Percentiles rank a stretch among this genome's conserved stretches.
phyloP scores from a whole-genome alignment of 1,140 invertebrate genomes.

The Drosophila aff. region DNA sequence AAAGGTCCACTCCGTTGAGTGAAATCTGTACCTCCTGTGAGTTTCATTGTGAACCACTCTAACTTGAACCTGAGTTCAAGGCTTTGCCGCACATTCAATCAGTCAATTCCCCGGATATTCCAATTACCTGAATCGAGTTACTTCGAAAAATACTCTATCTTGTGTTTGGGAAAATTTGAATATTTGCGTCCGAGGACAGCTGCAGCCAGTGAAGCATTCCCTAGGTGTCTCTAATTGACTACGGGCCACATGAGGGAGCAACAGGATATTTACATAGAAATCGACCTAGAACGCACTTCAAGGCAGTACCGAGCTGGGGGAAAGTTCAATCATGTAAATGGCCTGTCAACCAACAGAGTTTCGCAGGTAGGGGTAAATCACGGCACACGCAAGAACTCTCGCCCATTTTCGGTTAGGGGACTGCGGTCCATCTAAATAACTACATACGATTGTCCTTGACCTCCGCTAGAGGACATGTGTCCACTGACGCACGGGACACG shows the following conservation, averaged over 20 bases:
- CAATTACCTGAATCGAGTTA: constrained; percentile 23
- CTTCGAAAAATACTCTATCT: constrained; percentile 7
- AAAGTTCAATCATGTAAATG: constrained; percentile 58
- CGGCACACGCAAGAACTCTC: constrained; percentile 23
- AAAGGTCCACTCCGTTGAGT: not conserved
- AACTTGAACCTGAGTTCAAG: constrained; percentile 21
- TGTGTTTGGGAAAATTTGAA: constrained; percentile 12
- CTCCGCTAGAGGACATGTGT: constrained; percentile 36
- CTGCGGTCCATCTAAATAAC: constrained; percentile 15
- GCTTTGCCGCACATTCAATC: constrained; percentile 21
- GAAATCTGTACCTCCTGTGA: not conserved
- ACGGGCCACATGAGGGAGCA: constrained; percentile 29
- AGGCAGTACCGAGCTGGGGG: not conserved
- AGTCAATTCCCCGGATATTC: constrained; percentile 13
- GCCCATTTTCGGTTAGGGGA: not conserved
- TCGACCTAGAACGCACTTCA: constrained; percentile 15
- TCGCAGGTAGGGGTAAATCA: constrained; percentile 28
- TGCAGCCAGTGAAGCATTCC: constrained; percentile 4
- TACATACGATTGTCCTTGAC: constrained; percentile 35
- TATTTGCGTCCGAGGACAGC: constrained; percentile 8
- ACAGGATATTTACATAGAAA: constrained; percentile 46
- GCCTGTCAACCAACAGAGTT: constrained; percentile 24
- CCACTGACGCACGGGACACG: constrained; percentile 19
- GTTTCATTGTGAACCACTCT: not conserved
- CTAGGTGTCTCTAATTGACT: constrained; percentile 35